phyloP scores from a whole-genome alignment of 2,888 invertebrate genomes.

The Ommatoiulus sabulosus region DNA sequence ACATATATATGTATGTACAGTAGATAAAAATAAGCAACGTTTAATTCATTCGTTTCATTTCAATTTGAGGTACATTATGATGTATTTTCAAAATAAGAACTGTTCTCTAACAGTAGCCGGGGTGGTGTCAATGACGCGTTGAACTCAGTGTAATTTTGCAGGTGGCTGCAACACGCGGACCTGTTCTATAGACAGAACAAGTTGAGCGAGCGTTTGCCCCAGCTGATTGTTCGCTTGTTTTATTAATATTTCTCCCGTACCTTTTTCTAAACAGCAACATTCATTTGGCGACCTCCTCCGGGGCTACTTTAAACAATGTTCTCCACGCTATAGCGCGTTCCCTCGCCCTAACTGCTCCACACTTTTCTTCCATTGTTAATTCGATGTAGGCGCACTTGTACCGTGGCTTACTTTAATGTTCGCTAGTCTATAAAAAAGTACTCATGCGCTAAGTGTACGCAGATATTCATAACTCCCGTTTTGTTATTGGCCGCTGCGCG shows the following conservation, averaged over 20 bases:
- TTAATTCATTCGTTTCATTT: too few species aligned
- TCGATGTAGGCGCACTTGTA: slow-evolving; percentile 32
- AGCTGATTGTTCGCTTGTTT: neutral
- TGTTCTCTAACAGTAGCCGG: too few species aligned
- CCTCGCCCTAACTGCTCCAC: neutral
- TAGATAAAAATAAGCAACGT: too few species aligned
- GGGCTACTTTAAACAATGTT: slow-evolving; percentile 41
- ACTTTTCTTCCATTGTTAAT: slow-evolving; percentile 46
- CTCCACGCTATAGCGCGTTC: slow-evolving; percentile 1
- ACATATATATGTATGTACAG: too few species aligned
- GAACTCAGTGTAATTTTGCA: neutral
- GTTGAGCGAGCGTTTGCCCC: neutral
- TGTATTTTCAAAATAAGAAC: too few species aligned
- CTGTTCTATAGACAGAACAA: neutral
- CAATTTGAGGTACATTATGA: too few species aligned
- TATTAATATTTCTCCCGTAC: slow-evolving; percentile 4
- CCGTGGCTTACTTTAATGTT: slow-evolving; percentile 27
- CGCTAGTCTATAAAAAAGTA: slow-evolving; percentile 47
- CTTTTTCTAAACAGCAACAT: neutral
- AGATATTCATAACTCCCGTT: slow-evolving; percentile 36
- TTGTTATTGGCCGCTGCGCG: neutral
- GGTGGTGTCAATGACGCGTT: too few species aligned
- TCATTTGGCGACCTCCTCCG: slow-evolving; percentile 9
- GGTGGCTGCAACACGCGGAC: neutral
- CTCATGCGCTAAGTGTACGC: slow-evolving; percentile 40